phyloP scores from a whole-genome alignment of 2,797 vertebrate species.

The Dicrostonyx torquatus region DNA sequence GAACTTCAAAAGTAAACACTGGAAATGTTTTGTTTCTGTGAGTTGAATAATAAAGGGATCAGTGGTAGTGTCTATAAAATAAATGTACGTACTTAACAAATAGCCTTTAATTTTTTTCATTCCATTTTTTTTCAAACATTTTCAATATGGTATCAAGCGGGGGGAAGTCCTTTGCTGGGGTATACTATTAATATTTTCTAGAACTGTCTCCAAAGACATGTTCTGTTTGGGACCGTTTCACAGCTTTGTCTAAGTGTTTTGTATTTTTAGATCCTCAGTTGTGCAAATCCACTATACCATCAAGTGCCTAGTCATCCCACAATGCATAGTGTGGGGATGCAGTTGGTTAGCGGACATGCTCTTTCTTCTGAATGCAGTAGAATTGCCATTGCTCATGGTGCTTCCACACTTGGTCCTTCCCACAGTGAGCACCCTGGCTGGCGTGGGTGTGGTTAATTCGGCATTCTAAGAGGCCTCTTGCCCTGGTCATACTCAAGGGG shows the following conservation, averaged over 20 bases:
- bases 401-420: too few species aligned
- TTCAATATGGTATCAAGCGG: background rate
- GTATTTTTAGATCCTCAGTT: background rate
- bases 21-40: background rate
- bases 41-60: background rate
- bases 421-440: background rate
- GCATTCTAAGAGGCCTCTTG: background rate
- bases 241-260: background rate
- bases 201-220: background rate
- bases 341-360: background rate
- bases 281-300: too few species aligned
- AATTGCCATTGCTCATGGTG: background rate
- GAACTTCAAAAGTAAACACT: background rate
- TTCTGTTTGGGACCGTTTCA: background rate
- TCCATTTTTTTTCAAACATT: background rate
- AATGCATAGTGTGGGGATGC: fast-evolving
- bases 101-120: background rate
- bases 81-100: background rate
- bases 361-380: background rate
- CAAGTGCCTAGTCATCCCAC: background rate
- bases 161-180: background rate
- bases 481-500: background rate
- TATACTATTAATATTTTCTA: background rate
- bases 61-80: background rate
- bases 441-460: background rate